Conservation (phyloP, 53 echinoderm and acorn worm genomes). For the Henricia sp. region DNA sequence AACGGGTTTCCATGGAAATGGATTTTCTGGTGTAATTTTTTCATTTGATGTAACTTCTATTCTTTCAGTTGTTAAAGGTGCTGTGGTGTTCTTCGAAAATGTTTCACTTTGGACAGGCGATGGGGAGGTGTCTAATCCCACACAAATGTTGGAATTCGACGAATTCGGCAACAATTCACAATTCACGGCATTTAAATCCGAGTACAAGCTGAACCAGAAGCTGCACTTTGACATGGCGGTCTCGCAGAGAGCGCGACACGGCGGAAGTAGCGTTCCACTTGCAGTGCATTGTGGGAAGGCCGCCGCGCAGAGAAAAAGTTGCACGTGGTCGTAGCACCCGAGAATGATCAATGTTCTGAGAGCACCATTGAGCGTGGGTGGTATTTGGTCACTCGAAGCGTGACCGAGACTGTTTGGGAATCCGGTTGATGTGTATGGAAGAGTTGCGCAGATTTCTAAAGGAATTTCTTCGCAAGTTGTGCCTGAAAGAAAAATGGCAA, state of each 20-base stretch:
- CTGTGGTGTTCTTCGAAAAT: neutral
- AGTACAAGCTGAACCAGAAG: neutral
- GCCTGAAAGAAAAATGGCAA: constrained; percentile 2
- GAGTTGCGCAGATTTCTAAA: neutral
- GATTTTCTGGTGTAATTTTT: neutral
- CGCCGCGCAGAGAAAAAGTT: constrained; percentile 49
- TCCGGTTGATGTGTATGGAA: constrained; percentile 35
- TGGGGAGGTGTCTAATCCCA: constrained; percentile 11
- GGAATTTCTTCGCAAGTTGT: constrained; percentile 36
- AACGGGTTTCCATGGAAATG: constrained; percentile 17
- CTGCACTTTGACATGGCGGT: constrained; percentile 12
- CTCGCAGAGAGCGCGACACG: constrained; percentile 39
- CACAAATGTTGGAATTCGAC: constrained; percentile 21
- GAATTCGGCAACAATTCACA: constrained; percentile 27
- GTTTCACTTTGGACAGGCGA: neutral
- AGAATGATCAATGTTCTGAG: constrained; percentile 3
- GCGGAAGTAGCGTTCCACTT: constrained; percentile 32
- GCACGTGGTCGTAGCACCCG: constrained; percentile 36
- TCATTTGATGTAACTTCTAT: neutral
- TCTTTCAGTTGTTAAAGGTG: neutral
- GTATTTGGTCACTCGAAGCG: neutral
- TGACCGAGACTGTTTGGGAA: constrained; percentile 45
- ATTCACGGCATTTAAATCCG: neutral
- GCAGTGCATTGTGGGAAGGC: constrained; percentile 48
- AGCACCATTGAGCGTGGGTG: neutral